Evolutionary conservation across 2,888 invertebrate genomes (phyloP), one percentile per base, ranked within the genome.

Genomic region (Mycalesis mineus): DNA sequence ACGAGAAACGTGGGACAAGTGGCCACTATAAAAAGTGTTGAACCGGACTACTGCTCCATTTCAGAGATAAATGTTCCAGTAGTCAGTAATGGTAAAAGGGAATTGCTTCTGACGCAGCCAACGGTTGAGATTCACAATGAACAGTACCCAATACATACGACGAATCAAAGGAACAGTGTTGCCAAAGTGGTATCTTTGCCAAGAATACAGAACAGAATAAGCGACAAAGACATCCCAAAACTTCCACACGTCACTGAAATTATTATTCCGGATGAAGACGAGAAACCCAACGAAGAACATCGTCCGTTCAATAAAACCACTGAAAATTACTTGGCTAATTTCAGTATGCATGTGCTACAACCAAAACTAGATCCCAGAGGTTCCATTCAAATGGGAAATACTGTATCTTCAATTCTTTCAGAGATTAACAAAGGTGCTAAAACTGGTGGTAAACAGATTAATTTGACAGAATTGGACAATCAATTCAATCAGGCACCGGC

Each of bases 21-120:
- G 81, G 88, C 88, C 77, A 86, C 85, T 73, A 72, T 81, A 60
- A 84, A 83, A 70, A 82, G 74, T 74, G 75, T 86, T 62, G 94
- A 94, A 80, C 94, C 94, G 63, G 94, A 94, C 82, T 94, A 94
- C 88, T 94, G 94, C 79, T 94, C 94, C 73, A 94, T 94, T 82
- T 94, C 94, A 65, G 94, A 94, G 88, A 91, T 94, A 82, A 93
- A 92, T 90, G 92, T 92, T 77, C 90, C 90, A 86, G 92, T 92
- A 80, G 91, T 91, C 76, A 91, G 89, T 81, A 77, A 91, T 75
- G 83, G 88, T 66, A 90, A 88, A 73, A 78, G 90, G 68, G 89
- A 88, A 80, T 80, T 90, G 82, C 84, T 90, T 77, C 87, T 89
- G 58, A 87, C 88, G 74, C 90, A 90, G 79, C 89, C 90, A 67